Percentiles rank a stretch among this genome's conserved stretches.
These are phyloP conservation scores for Gymnothorax reevesii DNA, from an alignment of 2,797 vertebrate genomes.

Conservation along the genomic window DNA sequence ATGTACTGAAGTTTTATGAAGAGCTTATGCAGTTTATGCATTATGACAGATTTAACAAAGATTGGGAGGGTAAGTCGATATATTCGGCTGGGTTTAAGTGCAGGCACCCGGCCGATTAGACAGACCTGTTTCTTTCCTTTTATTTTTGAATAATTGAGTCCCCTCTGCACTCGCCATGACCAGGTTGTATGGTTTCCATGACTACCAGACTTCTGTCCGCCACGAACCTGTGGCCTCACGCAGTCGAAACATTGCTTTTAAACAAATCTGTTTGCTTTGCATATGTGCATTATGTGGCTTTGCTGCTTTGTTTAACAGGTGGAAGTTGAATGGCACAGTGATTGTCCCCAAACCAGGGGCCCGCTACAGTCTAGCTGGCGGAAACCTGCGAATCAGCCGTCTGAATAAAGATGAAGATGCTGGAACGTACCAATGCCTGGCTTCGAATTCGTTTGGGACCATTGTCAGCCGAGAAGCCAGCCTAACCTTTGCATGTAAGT, in stretches of 20 bases:
- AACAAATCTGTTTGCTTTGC: background rate
- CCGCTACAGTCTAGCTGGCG: slow-evolving; percentile 87
- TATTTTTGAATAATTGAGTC: background rate
- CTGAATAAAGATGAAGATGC: slow-evolving; percentile 87
- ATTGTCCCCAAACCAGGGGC: slow-evolving; percentile 83
- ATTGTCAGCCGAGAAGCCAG: slow-evolving; percentile 89
- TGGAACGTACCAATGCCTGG: slow-evolving; percentile 92
- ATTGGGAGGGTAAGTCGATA: background rate
- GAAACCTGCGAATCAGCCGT: slow-evolving; percentile 88
- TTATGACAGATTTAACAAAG: background rate
- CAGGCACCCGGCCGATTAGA: background rate
- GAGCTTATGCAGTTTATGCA: too few species aligned
- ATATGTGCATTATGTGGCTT: background rate
- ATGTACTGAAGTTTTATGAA: too few species aligned
- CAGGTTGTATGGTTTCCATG: background rate
- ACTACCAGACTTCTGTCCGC: background rate
- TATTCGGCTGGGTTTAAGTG: background rate
- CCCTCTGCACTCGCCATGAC: background rate
- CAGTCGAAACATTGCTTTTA: background rate
- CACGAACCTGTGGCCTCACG: background rate
- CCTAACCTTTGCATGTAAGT: slow-evolving; percentile 97
- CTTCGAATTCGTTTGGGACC: slow-evolving; percentile 90
- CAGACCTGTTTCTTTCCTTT: slow-evolving; percentile 9
- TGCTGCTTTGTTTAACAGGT: slow-evolving; percentile 71
- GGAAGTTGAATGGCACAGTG: slow-evolving; percentile 89